phyloP scores from a whole-genome alignment of 2,113 vertebrate species.

The Atlantisia rogersi region DNA sequence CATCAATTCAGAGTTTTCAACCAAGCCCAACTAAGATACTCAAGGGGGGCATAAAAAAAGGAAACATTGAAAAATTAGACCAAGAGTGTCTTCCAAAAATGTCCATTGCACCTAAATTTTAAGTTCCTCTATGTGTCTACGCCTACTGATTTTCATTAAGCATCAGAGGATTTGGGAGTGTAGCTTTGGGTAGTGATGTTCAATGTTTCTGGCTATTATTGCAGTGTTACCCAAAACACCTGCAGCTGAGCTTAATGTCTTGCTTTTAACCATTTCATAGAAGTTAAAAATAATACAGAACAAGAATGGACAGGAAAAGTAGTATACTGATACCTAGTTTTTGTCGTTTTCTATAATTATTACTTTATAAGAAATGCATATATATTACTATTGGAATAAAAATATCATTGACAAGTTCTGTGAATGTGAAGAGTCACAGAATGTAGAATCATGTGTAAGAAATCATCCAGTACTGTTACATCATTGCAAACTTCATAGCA shows the following conservation, averaged over 20 bases:
- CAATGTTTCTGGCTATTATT: not conserved
- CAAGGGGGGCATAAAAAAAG: not conserved
- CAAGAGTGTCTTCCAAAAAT: not conserved
- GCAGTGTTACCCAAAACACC: not conserved
- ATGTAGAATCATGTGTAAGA: not conserved
- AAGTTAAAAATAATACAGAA: not conserved
- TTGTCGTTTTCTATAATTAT: not conserved
- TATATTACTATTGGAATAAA: not conserved
- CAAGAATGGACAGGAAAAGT: not conserved
- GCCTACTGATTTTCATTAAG: not conserved
- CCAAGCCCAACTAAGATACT: not conserved
- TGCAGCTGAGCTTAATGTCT: not conserved
- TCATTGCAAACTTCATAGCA: not conserved
- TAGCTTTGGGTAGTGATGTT: not conserved
- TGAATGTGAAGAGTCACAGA: not conserved
- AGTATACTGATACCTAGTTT: not conserved
- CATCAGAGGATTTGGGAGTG: not conserved
- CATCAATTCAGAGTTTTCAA: not conserved
- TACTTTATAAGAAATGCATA: not conserved
- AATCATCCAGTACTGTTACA: not conserved
- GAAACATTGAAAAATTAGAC: not conserved
- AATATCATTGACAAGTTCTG: not conserved
- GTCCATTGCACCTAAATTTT: rapidly evolving
- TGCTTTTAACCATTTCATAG: not conserved
- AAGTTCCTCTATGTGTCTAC: not conserved